A percentile compares a stretch with the other conserved stretches of the same genome.
Evolutionary conservation across 2,888 invertebrate species (phyloP).

Genomic region (Tetrapedia diversipes): DNA sequence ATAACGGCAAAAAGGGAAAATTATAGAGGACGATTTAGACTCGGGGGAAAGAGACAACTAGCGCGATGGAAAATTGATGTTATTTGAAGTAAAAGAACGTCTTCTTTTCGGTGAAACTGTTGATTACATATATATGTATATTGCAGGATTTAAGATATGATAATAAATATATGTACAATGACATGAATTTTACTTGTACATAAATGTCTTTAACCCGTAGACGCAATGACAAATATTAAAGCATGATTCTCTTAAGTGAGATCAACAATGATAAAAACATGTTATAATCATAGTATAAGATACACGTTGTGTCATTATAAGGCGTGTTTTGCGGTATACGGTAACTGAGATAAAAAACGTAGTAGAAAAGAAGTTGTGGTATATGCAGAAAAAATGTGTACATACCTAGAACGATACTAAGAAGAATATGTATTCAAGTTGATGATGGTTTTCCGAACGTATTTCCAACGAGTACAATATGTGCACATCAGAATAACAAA

Average conservation of each 20-base stretch:
- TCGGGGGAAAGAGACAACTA: background rate
- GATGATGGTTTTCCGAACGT: background rate
- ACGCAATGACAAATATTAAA: conserved; percentile 10
- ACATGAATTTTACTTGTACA: conserved; percentile 6
- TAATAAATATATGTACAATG: background rate
- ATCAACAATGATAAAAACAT: conserved; percentile 72
- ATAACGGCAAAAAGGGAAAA: background rate
- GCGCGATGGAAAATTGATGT: background rate
- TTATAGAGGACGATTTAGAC: background rate
- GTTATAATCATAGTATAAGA: conserved; percentile 72
- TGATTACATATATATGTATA: background rate
- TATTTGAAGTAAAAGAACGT: background rate
- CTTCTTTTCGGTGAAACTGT: conserved; percentile 6
- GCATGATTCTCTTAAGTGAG: conserved; percentile 1
- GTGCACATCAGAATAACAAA: background rate
- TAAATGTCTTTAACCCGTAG: background rate
- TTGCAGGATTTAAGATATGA: conserved; percentile 12
- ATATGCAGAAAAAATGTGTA: background rate
- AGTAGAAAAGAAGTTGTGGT: background rate
- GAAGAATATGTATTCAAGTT: background rate
- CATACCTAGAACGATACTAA: background rate
- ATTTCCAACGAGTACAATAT: no score
- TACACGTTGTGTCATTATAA: conserved; percentile 10
- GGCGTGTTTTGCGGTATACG: conserved; percentile 9
- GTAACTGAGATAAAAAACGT: conserved; percentile 22